Evolutionary conservation across 2,113 vertebrate genomes (phyloP).

Genomic region (Bubo scandiacus): DNA sequence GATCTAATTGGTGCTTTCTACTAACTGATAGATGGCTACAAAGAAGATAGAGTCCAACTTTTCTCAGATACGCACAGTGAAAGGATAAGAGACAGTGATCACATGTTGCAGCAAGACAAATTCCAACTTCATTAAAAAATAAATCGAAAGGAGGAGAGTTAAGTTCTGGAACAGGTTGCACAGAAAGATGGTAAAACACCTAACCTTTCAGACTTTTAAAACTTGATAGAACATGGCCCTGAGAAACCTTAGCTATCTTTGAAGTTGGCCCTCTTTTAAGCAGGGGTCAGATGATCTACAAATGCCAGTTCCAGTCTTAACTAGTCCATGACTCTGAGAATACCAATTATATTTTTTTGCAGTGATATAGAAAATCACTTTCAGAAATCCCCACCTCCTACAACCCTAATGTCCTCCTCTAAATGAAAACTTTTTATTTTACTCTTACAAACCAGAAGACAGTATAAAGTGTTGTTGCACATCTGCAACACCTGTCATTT

Average conservation of each 20-base stretch:
- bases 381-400: background rate
- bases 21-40: background rate
- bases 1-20: background rate
- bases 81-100: background rate
- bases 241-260: conserved; percentile 19
- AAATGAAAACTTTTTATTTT: background rate
- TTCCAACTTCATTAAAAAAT: background rate
- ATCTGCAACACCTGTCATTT: background rate
- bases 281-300: background rate
- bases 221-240: conserved; percentile 6
- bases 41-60: background rate
- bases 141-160: background rate
- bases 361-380: background rate
- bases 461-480: background rate
- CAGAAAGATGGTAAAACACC: background rate
- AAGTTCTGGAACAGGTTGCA: background rate
- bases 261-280: background rate
- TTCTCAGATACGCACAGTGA: background rate
- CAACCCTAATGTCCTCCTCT: background rate
- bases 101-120: background rate
- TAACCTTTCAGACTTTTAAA: conserved; percentile 1
- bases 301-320: conserved; percentile 3
- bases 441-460: background rate
- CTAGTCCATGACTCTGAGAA: background rate
- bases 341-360: background rate